Evolutionary conservation across 2,113 vertebrate genomes (phyloP).

Genomic region (Thermophis baileyi): DNA sequence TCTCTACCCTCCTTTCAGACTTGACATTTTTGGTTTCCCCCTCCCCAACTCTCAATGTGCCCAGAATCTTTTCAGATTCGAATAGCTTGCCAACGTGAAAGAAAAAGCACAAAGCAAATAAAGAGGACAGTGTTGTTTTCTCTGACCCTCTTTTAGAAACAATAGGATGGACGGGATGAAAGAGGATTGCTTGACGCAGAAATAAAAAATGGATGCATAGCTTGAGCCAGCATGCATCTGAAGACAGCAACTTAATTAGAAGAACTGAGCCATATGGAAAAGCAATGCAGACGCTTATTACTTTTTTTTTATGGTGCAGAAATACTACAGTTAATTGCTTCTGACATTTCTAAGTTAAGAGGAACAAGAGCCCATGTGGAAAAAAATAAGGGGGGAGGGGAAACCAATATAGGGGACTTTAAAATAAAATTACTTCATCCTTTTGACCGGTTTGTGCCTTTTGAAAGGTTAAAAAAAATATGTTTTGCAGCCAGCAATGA

Average conservation of each 20-base stretch:
- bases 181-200: background rate
- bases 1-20: background rate
- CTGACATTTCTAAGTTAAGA: constrained; percentile 10
- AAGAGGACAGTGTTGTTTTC: background rate
- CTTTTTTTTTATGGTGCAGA: background rate
- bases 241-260: background rate
- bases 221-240: background rate
- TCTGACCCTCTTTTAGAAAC: background rate
- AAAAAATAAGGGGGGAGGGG: background rate
- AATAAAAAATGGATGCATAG: background rate
- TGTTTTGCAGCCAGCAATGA: background rate
- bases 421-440: background rate
- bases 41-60: background rate
- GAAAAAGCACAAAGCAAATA: background rate
- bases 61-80: background rate
- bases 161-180: background rate
- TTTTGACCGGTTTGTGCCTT: background rate
- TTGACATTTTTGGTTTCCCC: background rate
- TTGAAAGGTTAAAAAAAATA: background rate
- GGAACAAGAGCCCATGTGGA: background rate
- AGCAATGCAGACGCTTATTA: background rate
- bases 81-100: background rate
- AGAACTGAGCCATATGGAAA: background rate
- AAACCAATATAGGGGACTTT: background rate
- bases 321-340: constrained; percentile 48